Conservation (phyloP, 2,888 invertebrate genomes). For the Onthophagus sagittarius region DNA sequence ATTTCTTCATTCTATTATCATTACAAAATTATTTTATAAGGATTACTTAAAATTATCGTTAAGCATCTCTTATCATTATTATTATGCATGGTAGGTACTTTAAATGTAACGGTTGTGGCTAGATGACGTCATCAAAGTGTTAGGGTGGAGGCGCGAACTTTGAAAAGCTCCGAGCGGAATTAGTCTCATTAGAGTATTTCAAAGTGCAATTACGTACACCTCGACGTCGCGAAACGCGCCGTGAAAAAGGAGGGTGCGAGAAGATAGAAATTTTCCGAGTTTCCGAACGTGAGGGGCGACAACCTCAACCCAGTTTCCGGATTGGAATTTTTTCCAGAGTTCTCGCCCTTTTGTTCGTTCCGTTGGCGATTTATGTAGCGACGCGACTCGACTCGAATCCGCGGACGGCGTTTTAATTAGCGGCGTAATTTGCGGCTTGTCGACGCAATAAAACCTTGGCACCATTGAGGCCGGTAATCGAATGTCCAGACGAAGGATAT, state of each 20-base stretch:
- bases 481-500: background rate
- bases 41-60: no score
- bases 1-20: no score
- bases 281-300: no score
- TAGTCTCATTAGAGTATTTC: slow-evolving; percentile 23
- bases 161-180: slow-evolving; percentile 10
- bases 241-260: background rate
- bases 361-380: background rate
- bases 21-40: no score
- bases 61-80: no score
- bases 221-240: background rate
- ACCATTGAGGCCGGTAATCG: background rate
- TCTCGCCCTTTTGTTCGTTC: background rate
- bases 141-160: background rate
- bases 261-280: no score
- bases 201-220: slow-evolving; percentile 20
- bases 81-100: no score
- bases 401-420: background rate
- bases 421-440: background rate
- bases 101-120: no score
- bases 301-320: background rate
- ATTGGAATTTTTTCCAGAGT: slow-evolving; percentile 1
- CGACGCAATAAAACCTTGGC: background rate
- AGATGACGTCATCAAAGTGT: background rate
- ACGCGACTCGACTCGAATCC: background rate